Evolutionary conservation across 2,888 invertebrate genomes (phyloP), one percentile per base, ranked within the genome.

Genomic region (Trichopoda pennipes): DNA sequence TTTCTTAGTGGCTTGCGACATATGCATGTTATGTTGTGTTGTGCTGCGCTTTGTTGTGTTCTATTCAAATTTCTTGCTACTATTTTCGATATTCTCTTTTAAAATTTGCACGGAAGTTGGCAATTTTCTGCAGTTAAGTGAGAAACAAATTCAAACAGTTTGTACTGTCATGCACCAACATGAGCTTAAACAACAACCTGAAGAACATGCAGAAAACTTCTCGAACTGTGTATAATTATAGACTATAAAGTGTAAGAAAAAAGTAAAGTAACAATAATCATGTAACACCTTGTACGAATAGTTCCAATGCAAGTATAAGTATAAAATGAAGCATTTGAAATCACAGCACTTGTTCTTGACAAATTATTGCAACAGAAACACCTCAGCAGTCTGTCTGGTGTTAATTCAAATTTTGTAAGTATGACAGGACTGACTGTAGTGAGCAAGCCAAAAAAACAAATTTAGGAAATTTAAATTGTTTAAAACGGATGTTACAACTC

Each of bases 1-100:
- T 88, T 88, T 88, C 87, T 86, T 89, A 89, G 88, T 89, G 86
- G 87, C 88, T 83, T 81, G 81, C 70, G 80, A 74, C 82, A 82
- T 79, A 79, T 69, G 70, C 66, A 77, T 75, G 75, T 74, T 77
- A 38, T 63, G 63, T 64, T 63, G 35, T 77, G 49, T 77, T 63
- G n/a, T n/a, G n/a, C n/a, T n/a, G n/a, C n/a, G n/a, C n/a, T n/a
- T n/a, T n/a, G n/a, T n/a, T n/a, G 35, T 77, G 49, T 77, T 63
- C 38, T 56, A 60, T 61, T 61, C 38, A 44, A 28, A 44, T 32
- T 61, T 47, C 38, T 77, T 70, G 55, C 77, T 38, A 70, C 69
- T 69, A 66, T 66, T 77, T 68, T 75, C 47, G 38, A 49, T 23
- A 66, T 23, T 58, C 32, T 38, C 16, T 16, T 55, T 38, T 77